Percentiles rank a stretch among this genome's conserved stretches.
These are phyloP conservation scores for Limnothrissa miodon DNA, from an alignment of 2,113 vertebrate genomes.

Conservation along the genomic window DNA sequence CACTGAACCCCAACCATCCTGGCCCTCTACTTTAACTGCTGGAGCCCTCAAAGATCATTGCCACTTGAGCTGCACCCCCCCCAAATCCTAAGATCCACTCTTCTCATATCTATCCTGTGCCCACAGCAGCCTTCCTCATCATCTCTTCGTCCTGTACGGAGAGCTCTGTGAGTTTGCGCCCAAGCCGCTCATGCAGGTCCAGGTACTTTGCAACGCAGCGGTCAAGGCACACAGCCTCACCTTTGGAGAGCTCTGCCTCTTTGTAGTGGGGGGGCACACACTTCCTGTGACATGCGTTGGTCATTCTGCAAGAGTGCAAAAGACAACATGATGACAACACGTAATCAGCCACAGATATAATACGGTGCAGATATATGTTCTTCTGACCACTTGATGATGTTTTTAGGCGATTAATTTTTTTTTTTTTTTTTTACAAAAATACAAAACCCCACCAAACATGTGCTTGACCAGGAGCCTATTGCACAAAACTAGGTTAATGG, in stretches of 20 bases:
- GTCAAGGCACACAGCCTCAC: conserved; percentile 92
- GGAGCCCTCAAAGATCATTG: background rate
- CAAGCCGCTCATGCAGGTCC: conserved; percentile 91
- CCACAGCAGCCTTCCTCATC: conserved; percentile 82
- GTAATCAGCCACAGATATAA: too few species aligned
- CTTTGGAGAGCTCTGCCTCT: conserved; percentile 92
- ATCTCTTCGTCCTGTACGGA: conserved; percentile 92
- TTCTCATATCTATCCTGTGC: conserved; percentile 56
- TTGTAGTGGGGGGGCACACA: conserved; percentile 93
- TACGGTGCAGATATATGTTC: too few species aligned
- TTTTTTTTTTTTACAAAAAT: too few species aligned
- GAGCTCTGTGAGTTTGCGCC: conserved; percentile 90
- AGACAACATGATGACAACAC: background rate
- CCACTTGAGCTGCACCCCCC: background rate
- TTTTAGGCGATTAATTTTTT: too few species aligned
- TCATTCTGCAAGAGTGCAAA: conserved; percentile 77
- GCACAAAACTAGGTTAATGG: too few species aligned
- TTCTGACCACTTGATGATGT: too few species aligned
- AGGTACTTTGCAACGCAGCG: conserved; percentile 97
- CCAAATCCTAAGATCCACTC: background rate
- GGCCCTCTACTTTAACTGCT: background rate
- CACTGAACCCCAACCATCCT: background rate
- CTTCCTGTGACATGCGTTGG: conserved; percentile 92
- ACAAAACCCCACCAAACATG: too few species aligned
- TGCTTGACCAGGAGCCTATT: too few species aligned